Base-by-base conservation (phyloP, 1,140 invertebrate species). In the Pollicipes pollicipes region DNA sequence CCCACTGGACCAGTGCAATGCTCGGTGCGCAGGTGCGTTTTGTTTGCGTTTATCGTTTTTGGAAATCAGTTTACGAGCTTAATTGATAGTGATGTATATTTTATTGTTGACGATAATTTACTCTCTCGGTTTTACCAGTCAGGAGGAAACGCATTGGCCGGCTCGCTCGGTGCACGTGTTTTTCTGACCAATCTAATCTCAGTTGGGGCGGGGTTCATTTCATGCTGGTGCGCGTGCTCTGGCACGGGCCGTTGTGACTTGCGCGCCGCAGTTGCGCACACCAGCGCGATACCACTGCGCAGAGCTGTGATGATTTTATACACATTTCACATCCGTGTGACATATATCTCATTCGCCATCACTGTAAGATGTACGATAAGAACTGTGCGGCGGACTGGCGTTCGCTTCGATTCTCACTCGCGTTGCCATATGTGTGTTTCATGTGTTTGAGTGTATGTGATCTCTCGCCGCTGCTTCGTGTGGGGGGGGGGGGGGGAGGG, bases 251-350 rank as follows among this genome's bases (percentile, higher is more conserved):
- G 32, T 35, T 58, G 45, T 17, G 45, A 58, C 45, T 3, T 21
- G 13, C 2, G 32, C 45, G 45, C 45, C 45, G 45, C 21, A n/a
- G n/a, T n/a, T n/a, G n/a, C n/a, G n/a, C n/a, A n/a, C 45, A 6
- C 45, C 13, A 21, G 10, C 45, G 10, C 6, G 24, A 24, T 10
- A 24, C 6, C 45, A 21, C 10, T 24, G 45, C 21, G 45, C 13
- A 21, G 45, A 58, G 45, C 45, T 58, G 45, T 58, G 45, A 58
- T 58, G 45, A 58, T 58, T 58, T 58, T 58, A 58, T 58, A 58
- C 45, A 21, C 45, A 58, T 58, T 58, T 58, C 45, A 21, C 45
- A 58, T 21, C 45, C 24, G 45, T 58, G 45, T 58, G 45, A 58
- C 45, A 58, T 58, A 58, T 58, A 58, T 58, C 45, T 58, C 45